phyloP scores from a whole-genome alignment of 2,888 invertebrate species.

The Ennomos fuscantarius region DNA sequence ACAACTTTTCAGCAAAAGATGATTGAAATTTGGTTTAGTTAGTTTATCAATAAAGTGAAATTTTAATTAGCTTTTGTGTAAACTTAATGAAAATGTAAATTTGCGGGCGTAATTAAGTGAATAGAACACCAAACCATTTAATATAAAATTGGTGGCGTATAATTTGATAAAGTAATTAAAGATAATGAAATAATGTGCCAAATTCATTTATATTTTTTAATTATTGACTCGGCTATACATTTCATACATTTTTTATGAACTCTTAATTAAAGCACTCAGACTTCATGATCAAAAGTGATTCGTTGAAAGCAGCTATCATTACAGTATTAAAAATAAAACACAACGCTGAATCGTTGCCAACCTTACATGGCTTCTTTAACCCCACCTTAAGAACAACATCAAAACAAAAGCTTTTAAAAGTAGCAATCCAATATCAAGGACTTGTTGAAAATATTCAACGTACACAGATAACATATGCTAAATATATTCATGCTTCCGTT shows the following conservation, averaged over 20 bases:
- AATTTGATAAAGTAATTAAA: too few species aligned
- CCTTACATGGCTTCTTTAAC: too few species aligned
- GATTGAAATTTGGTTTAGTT: too few species aligned
- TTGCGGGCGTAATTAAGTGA: constrained; percentile 7
- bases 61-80: neutral
- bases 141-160: too few species aligned
- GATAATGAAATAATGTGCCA: too few species aligned
- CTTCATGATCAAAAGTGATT: too few species aligned
- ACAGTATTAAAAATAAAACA: neutral
- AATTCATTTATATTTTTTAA: too few species aligned
- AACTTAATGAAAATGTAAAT: constrained; percentile 13
- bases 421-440: constrained; percentile 32
- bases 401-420: constrained; percentile 2
- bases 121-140: neutral
- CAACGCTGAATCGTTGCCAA: too few species aligned
- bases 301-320: neutral
- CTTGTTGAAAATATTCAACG: constrained; percentile 54
- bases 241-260: too few species aligned
- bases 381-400: too few species aligned
- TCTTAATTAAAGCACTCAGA: neutral
- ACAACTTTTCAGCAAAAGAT: too few species aligned
- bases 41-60: constrained; percentile 2
- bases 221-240: too few species aligned
- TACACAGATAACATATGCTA: constrained; percentile 54
- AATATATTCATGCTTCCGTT: constrained; percentile 51